Base-by-base conservation (phyloP, 2,888 invertebrate species). In the Zygogramma bicolorata region DNA sequence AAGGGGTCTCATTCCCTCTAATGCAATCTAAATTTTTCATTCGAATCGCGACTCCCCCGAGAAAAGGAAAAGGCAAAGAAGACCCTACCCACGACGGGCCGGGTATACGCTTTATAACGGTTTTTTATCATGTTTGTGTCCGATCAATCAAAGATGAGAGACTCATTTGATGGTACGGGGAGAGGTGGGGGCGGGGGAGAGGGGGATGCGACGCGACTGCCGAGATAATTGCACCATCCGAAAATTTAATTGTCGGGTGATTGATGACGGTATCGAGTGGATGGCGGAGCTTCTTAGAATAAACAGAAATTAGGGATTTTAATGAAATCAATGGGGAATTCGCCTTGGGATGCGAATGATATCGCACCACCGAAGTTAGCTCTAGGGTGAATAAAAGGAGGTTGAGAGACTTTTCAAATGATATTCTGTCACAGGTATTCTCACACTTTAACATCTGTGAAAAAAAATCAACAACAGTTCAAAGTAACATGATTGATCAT, bases 21-120 rank as follows among this genome's bases (percentile, higher is more conserved):
- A 87, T 87, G 88, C 87, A 88, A 88, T 88, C 87, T 88, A 87
- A 88, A 88, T 88, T 88, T 86, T 87, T 87, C 87, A 87, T 87
- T 86, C 83, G 65, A 61, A 34, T 61, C 83, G 79, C 77, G 25
- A 78, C 80, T 80, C 79, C 81, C 84, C 81, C 83, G 81, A 81
- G 84, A 82, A 13, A 84, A 84, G 82, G 75, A 71, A 81, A 77
- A 65, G 38, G 31, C 49, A 53, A 5, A 57, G 31, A 65, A 65
- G 53, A 60, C 66, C 58, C 59, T n/a, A 53, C 25, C 65, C 13
- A 53, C 25, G 22, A 38, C 38, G n/a, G 53, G 13, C 27, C 53
- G 25, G 5, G 22, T 22, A 22, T 49, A 53, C 59, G 59, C 71
- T 73, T 68, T 69, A 71, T 74, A 73, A 75, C 75, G 75, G 73